phyloP scores from a whole-genome alignment of 2,113 vertebrate genomes.

The Sturnira hondurensis region DNA sequence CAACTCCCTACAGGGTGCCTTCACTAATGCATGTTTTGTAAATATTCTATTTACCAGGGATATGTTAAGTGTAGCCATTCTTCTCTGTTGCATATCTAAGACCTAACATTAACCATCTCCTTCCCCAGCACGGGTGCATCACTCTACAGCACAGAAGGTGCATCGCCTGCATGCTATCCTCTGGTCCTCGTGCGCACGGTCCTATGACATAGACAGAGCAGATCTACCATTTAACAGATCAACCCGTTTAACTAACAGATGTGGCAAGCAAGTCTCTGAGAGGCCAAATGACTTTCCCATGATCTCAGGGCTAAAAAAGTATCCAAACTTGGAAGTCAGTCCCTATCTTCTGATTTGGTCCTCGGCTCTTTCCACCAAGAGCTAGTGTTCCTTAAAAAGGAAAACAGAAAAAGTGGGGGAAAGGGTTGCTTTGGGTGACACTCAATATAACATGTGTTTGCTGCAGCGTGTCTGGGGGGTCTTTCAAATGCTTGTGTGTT shows the following conservation, averaged over 20 bases:
- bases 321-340: neutral
- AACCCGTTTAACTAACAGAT: neutral
- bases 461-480: neutral
- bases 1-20: neutral
- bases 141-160: neutral
- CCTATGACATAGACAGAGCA: too few relatives aligned
- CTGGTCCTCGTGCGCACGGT: neutral
- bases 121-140: neutral
- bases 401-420: neutral
- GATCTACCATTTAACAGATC: neutral
- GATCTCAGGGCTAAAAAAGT: neutral
- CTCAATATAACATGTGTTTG: neutral
- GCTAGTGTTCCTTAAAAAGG: neutral
- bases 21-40: neutral
- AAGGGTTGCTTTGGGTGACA: neutral
- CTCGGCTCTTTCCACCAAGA: neutral
- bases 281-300: neutral
- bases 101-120: neutral
- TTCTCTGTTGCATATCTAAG: neutral
- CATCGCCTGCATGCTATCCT: neutral
- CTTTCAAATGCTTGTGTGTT: neutral
- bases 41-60: neutral
- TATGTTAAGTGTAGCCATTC: neutral
- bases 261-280: neutral
- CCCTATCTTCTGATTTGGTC: neutral